Percentiles rank a stretch among this genome's conserved stretches.
phyloP scores from a whole-genome alignment of 2,113 vertebrate genomes.

The Boleophthalmus pectinirostris region DNA sequence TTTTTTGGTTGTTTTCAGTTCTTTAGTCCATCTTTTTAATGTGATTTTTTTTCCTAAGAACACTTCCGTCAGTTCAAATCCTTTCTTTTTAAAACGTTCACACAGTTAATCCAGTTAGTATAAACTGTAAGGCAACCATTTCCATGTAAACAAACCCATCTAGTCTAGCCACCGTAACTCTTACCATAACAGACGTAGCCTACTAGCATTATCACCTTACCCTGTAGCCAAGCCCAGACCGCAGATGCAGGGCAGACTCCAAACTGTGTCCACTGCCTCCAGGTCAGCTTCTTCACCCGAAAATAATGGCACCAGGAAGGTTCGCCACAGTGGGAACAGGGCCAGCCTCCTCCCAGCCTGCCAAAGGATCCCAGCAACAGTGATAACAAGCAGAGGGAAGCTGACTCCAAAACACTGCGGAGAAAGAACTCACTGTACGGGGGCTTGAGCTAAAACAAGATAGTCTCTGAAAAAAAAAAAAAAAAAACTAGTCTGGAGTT shows the following conservation, averaged over 20 bases:
- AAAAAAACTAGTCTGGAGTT: background rate
- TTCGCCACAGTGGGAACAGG: slow-evolving; percentile 56
- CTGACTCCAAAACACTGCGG: slow-evolving; percentile 19
- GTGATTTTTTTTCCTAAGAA: too few relatives aligned
- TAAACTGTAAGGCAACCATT: background rate
- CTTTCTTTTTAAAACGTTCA: too few relatives aligned
- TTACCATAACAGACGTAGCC: background rate
- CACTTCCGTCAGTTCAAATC: too few relatives aligned
- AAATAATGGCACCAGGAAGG: slow-evolving; percentile 58
- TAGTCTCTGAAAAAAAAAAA: background rate
- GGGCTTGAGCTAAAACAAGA: background rate
- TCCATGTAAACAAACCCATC: slow-evolving; percentile 9
- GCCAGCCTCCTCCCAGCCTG: slow-evolving; percentile 50
- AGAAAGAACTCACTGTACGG: slow-evolving; percentile 1
- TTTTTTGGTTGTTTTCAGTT: too few relatives aligned
- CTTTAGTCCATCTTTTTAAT: too few relatives aligned
- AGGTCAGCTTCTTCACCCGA: slow-evolving; percentile 36
- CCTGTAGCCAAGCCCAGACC: slow-evolving; percentile 15
- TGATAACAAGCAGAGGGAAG: slow-evolving; percentile 45
- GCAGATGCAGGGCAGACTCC: slow-evolving; percentile 32
- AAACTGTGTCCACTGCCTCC: slow-evolving; percentile 12
- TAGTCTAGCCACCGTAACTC: slow-evolving; percentile 9
- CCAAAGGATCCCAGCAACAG: slow-evolving; percentile 45
- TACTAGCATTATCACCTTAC: slow-evolving; percentile 21
- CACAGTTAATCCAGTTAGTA: too few relatives aligned